Conservation (phyloP, 2,888 invertebrate genomes). For the Synanthedon vespiformis region DNA sequence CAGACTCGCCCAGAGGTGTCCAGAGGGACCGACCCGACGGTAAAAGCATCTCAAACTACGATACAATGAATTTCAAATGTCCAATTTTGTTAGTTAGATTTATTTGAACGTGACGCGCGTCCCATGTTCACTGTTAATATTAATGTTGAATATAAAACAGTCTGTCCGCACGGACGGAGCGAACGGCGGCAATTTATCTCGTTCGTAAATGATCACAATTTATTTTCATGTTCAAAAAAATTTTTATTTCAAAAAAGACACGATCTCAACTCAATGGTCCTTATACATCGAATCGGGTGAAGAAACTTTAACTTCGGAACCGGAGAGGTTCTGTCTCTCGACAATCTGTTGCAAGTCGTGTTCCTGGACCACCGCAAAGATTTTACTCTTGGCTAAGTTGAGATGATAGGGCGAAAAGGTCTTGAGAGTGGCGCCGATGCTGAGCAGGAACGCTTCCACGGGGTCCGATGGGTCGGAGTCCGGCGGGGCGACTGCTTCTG, state of each 20-base stretch:
- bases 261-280: not conserved
- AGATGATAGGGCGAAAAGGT: conserved; percentile 55
- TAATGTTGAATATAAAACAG: conserved; percentile 62
- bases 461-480: conserved; percentile 46
- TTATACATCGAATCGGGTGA: not conserved
- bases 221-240: too few relatives aligned
- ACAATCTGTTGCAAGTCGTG: conserved; percentile 60
- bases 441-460: conserved; percentile 51
- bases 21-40: too few relatives aligned
- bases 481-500: conserved; percentile 16
- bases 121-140: conserved; percentile 48
- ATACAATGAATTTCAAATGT: not conserved
- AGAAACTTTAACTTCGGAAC: not conserved
- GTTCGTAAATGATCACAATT: too few relatives aligned
- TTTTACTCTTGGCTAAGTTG: conserved; percentile 58
- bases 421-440: conserved; percentile 52
- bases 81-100: conserved; percentile 43
- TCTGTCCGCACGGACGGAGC: not conserved
- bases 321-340: conserved; percentile 18
- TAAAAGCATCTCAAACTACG: too few relatives aligned
- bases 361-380: conserved; percentile 57
- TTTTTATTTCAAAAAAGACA: too few relatives aligned
- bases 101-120: conserved; percentile 38
- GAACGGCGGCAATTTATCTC: too few relatives aligned
- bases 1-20: too few relatives aligned